Evolutionary conservation across 2,888 invertebrate species (phyloP).

Genomic region (Serrognathus titanus): DNA sequence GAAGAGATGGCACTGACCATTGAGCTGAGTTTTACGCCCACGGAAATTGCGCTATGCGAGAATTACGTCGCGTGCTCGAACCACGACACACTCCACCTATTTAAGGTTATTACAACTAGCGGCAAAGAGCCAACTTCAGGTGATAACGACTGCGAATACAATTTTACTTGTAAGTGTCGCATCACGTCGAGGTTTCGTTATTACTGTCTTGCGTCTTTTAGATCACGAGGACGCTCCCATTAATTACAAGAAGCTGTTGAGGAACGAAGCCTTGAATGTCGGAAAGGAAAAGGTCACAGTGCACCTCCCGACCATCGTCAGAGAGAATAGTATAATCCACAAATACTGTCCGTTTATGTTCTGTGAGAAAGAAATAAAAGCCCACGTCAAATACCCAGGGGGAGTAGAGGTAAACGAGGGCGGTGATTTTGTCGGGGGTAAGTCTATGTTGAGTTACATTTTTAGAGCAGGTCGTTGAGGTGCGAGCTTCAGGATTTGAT

Average conservation of each 20-base stretch:
- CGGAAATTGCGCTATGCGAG: constrained; percentile 60
- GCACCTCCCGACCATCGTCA: constrained; percentile 45
- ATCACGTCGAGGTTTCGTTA: background rate
- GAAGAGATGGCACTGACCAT: constrained; percentile 64
- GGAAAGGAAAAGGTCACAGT: constrained; percentile 43
- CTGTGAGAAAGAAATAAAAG: constrained; percentile 48
- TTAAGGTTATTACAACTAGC: constrained; percentile 47
- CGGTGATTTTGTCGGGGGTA: background rate
- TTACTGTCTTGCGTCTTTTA: constrained; percentile 7
- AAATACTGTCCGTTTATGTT: constrained; percentile 49
- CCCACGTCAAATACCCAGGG: constrained; percentile 44
- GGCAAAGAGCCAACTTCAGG: constrained; percentile 13
- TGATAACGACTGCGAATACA: constrained; percentile 29
- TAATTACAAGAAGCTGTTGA: constrained; percentile 41
- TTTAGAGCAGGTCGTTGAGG: constrained; percentile 20
- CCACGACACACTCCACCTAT: constrained; percentile 60
- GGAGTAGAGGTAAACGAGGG: constrained; percentile 39
- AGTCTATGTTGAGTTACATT: background rate
- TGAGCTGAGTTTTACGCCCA: constrained; percentile 61
- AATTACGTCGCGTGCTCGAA: constrained; percentile 66
- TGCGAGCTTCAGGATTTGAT: constrained; percentile 50
- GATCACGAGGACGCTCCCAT: constrained; percentile 33
- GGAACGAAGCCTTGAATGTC: constrained; percentile 34
- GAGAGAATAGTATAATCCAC: constrained; percentile 46
- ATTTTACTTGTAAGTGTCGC: constrained; percentile 38